Base-by-base conservation (phyloP, 2,888 invertebrate genomes). In the Pelosia muscerda region DNA sequence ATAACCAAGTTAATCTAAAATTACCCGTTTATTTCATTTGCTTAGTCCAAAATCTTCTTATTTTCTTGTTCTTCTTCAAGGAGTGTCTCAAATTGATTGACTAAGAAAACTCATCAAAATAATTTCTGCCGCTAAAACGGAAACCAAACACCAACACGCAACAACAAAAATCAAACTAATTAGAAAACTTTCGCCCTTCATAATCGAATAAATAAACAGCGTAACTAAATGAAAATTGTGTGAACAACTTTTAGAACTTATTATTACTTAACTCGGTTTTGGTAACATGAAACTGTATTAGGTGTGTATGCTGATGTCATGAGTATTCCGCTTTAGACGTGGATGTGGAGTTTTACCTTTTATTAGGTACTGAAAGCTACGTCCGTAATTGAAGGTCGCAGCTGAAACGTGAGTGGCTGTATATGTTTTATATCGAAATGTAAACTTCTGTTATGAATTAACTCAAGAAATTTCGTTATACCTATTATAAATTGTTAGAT, bases 221-320 rank as follows among this genome's bases (percentile, higher is more conserved):
- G 31, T 56, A 68, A 65, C 61, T 68, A 42, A 67, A 68, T 61
- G 42, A 69, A 56, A 65, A 69, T 65, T 65, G 61, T 65, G 15
- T 62, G 34, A 56, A 56, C 61, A 71, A 79, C 61, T 79, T 75
- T 62, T 72, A 58, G 56, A 77, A 79, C 80, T 79, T 69, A 58
- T 75, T 65, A 69, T 75, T 72, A 65, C 34, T 69, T 56, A 61
- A 70, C 72, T 66, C 56, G 69, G 69, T 71, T 74, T 72, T 58
- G 56, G 62, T 66, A 66, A 69, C 38, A 63, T 19, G 28, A 56
- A 60, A 59, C 19, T 61, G 60, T 49, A 49, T 60, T 64, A 56
- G 23, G 57, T 25, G 62, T 68, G 26, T 25, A 63, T 22, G 54
- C 22, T 34, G 49, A 53, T 63, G 25, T 54, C 9, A 2, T 25